These are phyloP conservation scores for Pelodytes ibericus DNA, from an alignment of 2,797 vertebrate species.

Conservation along the genomic window DNA sequence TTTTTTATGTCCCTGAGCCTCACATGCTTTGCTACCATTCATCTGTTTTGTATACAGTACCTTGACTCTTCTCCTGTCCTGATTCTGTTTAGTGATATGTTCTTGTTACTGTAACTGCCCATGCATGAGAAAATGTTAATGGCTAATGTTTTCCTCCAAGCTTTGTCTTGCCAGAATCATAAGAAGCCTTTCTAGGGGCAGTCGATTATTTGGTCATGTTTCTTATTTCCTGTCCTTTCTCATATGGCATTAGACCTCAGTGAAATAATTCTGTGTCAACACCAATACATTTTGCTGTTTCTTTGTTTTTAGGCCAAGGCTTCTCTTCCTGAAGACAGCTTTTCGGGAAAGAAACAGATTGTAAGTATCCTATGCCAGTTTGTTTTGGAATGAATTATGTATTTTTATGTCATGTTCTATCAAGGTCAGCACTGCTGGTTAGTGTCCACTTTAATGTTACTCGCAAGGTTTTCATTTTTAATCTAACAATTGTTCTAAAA, in stretches of 20 bases:
- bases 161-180: constrained; percentile 10
- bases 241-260: no score
- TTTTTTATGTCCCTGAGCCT: no score
- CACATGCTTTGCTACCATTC: no score
- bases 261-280: constrained; percentile 11
- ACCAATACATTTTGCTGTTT: neutral
- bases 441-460: no score
- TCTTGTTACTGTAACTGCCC: neutral
- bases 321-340: neutral
- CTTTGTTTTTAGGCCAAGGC: constrained; percentile 9
- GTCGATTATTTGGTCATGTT: constrained; percentile 20
- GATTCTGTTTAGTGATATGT: no score
- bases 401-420: neutral
- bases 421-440: no score
- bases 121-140: neutral
- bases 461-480: no score
- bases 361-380: neutral
- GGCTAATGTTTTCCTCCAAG: neutral
- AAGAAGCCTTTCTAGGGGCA: neutral
- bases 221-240: constrained; percentile 12
- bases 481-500: no score
- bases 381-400: neutral
- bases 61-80: neutral
- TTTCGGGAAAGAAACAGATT: neutral
- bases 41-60: no score